Conservation (phyloP, 1,140 invertebrate species). For the Aphidius ervi region DNA sequence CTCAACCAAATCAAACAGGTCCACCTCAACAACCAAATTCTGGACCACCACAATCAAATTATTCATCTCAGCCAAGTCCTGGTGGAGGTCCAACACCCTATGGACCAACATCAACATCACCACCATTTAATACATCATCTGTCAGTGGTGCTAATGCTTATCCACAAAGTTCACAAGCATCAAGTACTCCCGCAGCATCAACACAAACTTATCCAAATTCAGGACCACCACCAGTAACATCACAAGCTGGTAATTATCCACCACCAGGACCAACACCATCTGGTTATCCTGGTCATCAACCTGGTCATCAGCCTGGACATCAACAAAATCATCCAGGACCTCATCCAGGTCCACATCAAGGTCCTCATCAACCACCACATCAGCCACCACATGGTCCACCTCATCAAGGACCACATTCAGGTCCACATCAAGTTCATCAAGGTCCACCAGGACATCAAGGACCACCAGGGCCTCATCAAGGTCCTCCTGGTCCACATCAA, state of each 20-base stretch:
- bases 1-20: slow-evolving; percentile 40
- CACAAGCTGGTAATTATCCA: slow-evolving; percentile 42
- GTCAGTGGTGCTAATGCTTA: slow-evolving; percentile 46
- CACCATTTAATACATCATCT: slow-evolving; percentile 43
- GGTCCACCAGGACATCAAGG: slow-evolving; percentile 25
- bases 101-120: slow-evolving; percentile 44
- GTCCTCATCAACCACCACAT: slow-evolving; percentile 34
- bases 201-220: slow-evolving; percentile 51
- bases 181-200: slow-evolving; percentile 47
- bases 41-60: slow-evolving; percentile 42
- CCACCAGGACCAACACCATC: slow-evolving; percentile 42
- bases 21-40: slow-evolving; percentile 41
- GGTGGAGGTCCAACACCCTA: slow-evolving; percentile 43
- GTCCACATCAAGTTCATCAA: slow-evolving; percentile 30
- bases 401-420: slow-evolving; percentile 32
- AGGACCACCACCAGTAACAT: slow-evolving; percentile 43
- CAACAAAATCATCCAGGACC: slow-evolving; percentile 24
- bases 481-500: slow-evolving; percentile 27
- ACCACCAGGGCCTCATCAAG: slow-evolving; percentile 17
- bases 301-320: slow-evolving; percentile 32
- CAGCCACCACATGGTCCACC: slow-evolving; percentile 32
- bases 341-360: slow-evolving; percentile 26
- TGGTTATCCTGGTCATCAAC: slow-evolving; percentile 40
- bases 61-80: slow-evolving; percentile 47
- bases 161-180: slow-evolving; percentile 46